Evolutionary conservation across 2,797 vertebrate genomes (phyloP), one percentile per base, ranked within the genome.

Genomic region (Enteromius thamalakanensis): DNA sequence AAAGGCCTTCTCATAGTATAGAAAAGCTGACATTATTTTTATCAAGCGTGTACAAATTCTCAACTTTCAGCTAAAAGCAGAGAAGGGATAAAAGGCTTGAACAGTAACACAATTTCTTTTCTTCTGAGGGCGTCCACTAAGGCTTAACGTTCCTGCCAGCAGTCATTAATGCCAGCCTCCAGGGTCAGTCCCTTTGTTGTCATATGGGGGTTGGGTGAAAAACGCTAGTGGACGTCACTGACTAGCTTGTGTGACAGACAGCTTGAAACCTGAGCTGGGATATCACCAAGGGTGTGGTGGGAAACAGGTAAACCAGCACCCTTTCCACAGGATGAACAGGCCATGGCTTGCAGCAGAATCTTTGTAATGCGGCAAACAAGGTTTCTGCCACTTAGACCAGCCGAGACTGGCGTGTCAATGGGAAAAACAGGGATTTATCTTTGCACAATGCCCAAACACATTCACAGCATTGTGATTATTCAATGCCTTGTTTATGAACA

Each of bases 271-370:
- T 34, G 87, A 89, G 84, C 87, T 86, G 71, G 77, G 80, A 80
- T 83, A 86, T 83, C 85, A 86, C 81, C 60, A 34, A 51, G 88
- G 89, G 88, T 88, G 89, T 90, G 88, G 87, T 89, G 87, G 84
- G 87, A 88, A 76, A 87, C 88, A 89, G 87, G 86, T 89, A 88
- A 87, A 82, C 82, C 86, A 84, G 72, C 77, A 85, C 81, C 78
- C 80, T 67, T 32, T 72, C 55, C 42, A 84, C 81, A 77, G 83
- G 86, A 71, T 51, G 32, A 80, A 81, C 89, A 87, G 80, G 89
- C 81, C 81, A 76, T 26, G 45, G 75, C 89, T 85, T 86, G 89
- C 82, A 79, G 78, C 85, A 87, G 87, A 87, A 88, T 90, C 84
- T 82, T 84, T 85, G 87, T 85, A 86, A 89, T 86, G 86, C 72